Percentiles rank a stretch among this genome's conserved stretches.
phyloP scores from a whole-genome alignment of 2,888 invertebrate genomes.

The Ichneumon xanthorius region DNA sequence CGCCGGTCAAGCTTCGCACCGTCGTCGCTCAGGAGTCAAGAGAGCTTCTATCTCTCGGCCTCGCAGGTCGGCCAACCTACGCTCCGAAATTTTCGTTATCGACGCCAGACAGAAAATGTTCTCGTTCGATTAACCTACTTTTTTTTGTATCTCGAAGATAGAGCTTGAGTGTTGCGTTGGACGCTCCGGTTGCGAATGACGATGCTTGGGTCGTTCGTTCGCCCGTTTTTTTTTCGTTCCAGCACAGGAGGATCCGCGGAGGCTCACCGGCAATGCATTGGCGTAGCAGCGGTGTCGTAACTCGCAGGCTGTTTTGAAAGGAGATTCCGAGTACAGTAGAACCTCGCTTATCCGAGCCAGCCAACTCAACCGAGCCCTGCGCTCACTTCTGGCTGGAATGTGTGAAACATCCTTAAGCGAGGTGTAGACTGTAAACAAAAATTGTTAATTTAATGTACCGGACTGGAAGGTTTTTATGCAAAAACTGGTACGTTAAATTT shows the following conservation, averaged over 20 bases:
- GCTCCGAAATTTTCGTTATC: constrained; percentile 19
- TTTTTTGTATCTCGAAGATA: background rate
- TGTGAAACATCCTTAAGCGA: too few relatives aligned
- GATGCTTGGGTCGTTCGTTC: background rate
- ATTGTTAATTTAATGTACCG: too few relatives aligned
- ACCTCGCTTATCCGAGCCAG: background rate
- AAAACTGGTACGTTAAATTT: too few relatives aligned
- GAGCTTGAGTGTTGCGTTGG: background rate
- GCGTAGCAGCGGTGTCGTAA: constrained; percentile 6
- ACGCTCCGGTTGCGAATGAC: background rate
- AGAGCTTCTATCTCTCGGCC: background rate
- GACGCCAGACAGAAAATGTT: background rate
- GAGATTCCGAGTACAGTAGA: background rate
- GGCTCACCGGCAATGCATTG: constrained; percentile 38
- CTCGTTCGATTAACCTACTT: constrained; percentile 11
- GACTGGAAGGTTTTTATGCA: too few relatives aligned
- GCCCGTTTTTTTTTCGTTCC: background rate
- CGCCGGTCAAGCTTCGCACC: constrained; percentile 41
- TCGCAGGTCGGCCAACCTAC: constrained; percentile 35
- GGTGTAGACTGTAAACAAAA: too few relatives aligned
- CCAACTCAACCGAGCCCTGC: too few relatives aligned
- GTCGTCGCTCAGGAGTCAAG: constrained; percentile 62
- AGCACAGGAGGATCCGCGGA: background rate
- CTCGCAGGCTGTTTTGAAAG: background rate
- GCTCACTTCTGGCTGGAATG: too few relatives aligned